Evolutionary conservation across 2,797 vertebrate genomes (phyloP).

Genomic region (Liasis olivaceus): DNA sequence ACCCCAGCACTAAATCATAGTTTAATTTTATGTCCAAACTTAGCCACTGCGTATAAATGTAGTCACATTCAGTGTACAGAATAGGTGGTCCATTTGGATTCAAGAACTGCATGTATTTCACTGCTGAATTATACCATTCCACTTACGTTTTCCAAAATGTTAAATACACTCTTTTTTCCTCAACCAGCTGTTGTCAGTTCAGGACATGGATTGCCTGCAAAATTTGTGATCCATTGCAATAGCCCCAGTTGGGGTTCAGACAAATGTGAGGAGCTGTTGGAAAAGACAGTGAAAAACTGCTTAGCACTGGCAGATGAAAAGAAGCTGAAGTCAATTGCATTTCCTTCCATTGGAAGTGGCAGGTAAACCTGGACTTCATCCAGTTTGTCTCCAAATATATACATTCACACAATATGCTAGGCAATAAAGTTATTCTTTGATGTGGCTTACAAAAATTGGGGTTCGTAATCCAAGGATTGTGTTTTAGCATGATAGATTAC

Average conservation of each 20-base stretch:
- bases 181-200: slow-evolving; percentile 84
- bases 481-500: not conserved
- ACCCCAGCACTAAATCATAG: not conserved
- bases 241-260: slow-evolving; percentile 95
- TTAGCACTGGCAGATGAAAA: slow-evolving; percentile 96
- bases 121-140: slow-evolving; percentile 41
- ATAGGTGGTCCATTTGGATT: slow-evolving; percentile 21
- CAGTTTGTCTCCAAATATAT: not conserved
- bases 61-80: slow-evolving; percentile 51
- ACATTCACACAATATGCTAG: not conserved
- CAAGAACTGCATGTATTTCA: slow-evolving; percentile 30
- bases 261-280: slow-evolving; percentile 94
- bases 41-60: not conserved
- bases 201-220: slow-evolving; percentile 90
- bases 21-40: not conserved
- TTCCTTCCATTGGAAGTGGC: slow-evolving; percentile 96
- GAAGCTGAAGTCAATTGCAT: slow-evolving; percentile 96
- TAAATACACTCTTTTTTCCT: slow-evolving; percentile 41
- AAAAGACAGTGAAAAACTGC: slow-evolving; percentile 98
- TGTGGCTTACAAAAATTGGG: not conserved
- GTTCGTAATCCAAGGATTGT: not conserved
- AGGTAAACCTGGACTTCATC: slow-evolving; percentile 75
- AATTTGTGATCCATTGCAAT: slow-evolving; percentile 98
- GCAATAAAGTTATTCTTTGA: not conserved
- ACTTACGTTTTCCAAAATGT: slow-evolving; percentile 30